Evolutionary conservation across 2,797 vertebrate species (phyloP).

Genomic region (Oceanodroma leucorhoa): DNA sequence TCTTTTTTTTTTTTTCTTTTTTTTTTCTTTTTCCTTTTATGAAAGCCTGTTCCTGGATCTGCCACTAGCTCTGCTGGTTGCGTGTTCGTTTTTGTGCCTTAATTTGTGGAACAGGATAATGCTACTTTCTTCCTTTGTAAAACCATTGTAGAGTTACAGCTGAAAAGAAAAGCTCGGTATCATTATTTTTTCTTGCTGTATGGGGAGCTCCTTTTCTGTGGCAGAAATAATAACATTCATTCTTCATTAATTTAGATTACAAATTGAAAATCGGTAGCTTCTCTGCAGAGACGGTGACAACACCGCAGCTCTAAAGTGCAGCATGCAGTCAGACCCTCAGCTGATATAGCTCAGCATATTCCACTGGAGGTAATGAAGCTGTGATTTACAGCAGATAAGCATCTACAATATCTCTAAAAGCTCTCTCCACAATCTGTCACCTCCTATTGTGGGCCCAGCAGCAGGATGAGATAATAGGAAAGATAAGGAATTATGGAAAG

Average conservation of each 20-base stretch:
- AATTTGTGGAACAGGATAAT: neutral
- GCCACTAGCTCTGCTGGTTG: neutral
- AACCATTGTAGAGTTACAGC: neutral
- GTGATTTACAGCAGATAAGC: slow-evolving; percentile 36
- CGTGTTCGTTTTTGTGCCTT: neutral
- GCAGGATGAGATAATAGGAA: neutral
- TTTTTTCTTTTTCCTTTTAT: neutral
- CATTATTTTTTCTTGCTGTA: neutral
- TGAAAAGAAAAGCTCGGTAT: neutral
- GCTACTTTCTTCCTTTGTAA: neutral
- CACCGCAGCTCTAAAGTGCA: neutral
- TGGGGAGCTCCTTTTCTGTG: neutral
- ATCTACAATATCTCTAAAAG: neutral
- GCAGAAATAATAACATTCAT: neutral
- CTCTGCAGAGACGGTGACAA: neutral
- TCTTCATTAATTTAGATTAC: slow-evolving; percentile 50
- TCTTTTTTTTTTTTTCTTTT: neutral
- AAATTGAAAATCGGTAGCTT: neutral
- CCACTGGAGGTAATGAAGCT: neutral
- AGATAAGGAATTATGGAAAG: neutral
- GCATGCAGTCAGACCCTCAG: neutral
- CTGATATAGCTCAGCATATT: neutral
- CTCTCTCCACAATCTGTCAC: neutral
- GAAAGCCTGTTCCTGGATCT: neutral
- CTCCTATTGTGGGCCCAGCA: neutral